A percentile compares a stretch with the other conserved stretches of the same genome.
These are phyloP conservation scores for Caenorhabditis sp. DNA, from an alignment of 2,888 invertebrate genomes.

Conservation along the genomic window DNA sequence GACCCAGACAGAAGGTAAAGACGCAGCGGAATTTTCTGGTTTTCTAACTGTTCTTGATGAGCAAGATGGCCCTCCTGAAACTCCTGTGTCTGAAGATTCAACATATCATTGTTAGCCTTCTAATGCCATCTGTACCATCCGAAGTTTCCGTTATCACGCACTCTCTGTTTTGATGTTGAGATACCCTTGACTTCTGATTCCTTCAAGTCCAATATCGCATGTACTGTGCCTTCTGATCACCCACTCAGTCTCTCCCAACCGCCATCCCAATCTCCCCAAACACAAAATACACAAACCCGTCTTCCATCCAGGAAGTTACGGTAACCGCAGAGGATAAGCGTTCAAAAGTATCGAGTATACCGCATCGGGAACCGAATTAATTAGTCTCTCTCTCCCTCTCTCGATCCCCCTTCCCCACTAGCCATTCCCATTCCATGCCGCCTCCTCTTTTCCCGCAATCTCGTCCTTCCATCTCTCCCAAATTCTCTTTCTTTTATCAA, in stretches of 20 bases:
- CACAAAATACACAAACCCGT: neutral
- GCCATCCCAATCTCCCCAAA: neutral
- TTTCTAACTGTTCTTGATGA: no score
- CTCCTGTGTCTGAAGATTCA: no score
- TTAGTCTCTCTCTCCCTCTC: constrained; percentile 16
- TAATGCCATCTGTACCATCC: no score
- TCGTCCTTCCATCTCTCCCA: constrained; percentile 33
- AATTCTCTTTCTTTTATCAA: constrained; percentile 53
- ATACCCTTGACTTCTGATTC: no score
- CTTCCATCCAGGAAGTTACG: neutral
- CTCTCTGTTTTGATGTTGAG: no score
- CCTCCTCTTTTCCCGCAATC: constrained; percentile 43
- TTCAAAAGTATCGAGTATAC: constrained; percentile 7
- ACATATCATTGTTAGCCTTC: no score
- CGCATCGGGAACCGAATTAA: constrained; percentile 29
- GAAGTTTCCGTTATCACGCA: no score
- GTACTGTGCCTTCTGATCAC: neutral
- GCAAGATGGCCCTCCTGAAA: no score
- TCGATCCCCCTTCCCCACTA: neutral
- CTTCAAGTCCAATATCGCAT: no score
- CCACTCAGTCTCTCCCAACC: no score
- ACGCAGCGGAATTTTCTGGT: no score
- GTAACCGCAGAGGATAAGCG: neutral
- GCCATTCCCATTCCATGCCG: constrained; percentile 9
- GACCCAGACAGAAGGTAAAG: no score